These are phyloP conservation scores for Ptycholaimellus sp. DNA, from an alignment of 2,888 invertebrate species.

Conservation along the genomic window DNA sequence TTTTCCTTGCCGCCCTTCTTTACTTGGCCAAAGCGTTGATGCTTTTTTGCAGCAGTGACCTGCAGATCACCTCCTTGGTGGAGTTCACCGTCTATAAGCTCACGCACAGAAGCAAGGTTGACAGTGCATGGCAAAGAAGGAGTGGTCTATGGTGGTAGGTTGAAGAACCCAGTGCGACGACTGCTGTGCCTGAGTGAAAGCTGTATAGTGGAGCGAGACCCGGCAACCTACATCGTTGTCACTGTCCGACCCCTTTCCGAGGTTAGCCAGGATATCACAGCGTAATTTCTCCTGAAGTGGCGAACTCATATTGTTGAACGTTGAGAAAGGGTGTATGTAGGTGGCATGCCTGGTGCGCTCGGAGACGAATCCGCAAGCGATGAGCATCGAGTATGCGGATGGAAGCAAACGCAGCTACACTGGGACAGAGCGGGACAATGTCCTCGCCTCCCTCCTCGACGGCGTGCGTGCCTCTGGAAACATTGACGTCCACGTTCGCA, in stretches of 20 bases:
- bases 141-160: no score
- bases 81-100: constrained; percentile 89
- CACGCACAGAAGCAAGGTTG: constrained; percentile 46
- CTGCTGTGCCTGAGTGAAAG: constrained; percentile 80
- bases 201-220: constrained; percentile 82
- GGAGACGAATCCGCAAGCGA: constrained; percentile 68
- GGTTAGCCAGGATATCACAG: constrained; percentile 21
- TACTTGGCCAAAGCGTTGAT: neutral
- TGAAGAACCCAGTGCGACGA: constrained; percentile 56
- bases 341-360: constrained; percentile 73
- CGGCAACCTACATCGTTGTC: constrained; percentile 76
- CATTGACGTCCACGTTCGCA: constrained; percentile 75
- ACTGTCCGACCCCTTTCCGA: constrained; percentile 42
- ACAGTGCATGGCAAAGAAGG: no score
- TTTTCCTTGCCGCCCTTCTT: neutral
- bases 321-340: no score
- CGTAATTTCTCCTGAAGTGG: no score
- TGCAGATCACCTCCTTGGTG: constrained; percentile 76
- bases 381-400: constrained; percentile 74
- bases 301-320: no score
- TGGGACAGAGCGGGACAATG: constrained; percentile 56
- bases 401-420: constrained; percentile 64
- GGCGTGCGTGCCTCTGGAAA: constrained; percentile 90
- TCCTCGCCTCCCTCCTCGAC: constrained; percentile 78
- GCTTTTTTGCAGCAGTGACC: constrained; percentile 51